Evolutionary conservation across 2,797 vertebrate genomes (phyloP), one percentile per base, ranked within the genome.

Genomic region (Sciurus vulgaris): DNA sequence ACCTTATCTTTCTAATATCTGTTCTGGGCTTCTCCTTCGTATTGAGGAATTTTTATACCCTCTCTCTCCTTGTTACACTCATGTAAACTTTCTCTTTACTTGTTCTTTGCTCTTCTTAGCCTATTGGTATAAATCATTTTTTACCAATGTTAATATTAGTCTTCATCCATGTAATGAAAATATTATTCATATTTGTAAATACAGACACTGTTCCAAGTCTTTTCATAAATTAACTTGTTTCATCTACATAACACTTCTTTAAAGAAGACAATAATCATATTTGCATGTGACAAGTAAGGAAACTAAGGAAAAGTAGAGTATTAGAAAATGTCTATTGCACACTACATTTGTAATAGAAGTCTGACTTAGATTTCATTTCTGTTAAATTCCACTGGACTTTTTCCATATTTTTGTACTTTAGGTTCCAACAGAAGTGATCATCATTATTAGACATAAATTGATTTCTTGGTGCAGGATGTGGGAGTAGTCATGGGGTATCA

Each of bases 151-250:
- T 76, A 4, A 74, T 38, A 63, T 8, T 14, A 86, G 56, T 44
- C 26, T 63, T 89, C 86, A 33, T 28, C 6, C 10, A 63, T 44
- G 7, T 63, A 77, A 85, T 49, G 1, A 87, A 96, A 82, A 65
- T 47, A 63, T 49, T 73, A 83, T 33, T 88, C 76, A 47, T 91
- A 93, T 54, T 77, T 95, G 65, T 13, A 86, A 94, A 90, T 76
- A 47, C 1, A 65, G 70, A 2, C 33, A 90, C 63, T 30, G 2
- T 95, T 94, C 24, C 10, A 38, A 67, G 6, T 49, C 12, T 89
- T 94, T 83, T 79, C 1, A 59, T 91, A 91, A 77, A 54, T 85
- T 59, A 44, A 41, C 38, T 79, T 65, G 92, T 93, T 93, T 95
- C 22, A 78, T 67, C 35, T 33, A 67, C 14, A 20, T 86, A 28